A percentile compares a stretch with the other conserved stretches of the same genome.
phyloP scores from a whole-genome alignment of 2,797 vertebrate genomes.

The Heterohyrax brucei region DNA sequence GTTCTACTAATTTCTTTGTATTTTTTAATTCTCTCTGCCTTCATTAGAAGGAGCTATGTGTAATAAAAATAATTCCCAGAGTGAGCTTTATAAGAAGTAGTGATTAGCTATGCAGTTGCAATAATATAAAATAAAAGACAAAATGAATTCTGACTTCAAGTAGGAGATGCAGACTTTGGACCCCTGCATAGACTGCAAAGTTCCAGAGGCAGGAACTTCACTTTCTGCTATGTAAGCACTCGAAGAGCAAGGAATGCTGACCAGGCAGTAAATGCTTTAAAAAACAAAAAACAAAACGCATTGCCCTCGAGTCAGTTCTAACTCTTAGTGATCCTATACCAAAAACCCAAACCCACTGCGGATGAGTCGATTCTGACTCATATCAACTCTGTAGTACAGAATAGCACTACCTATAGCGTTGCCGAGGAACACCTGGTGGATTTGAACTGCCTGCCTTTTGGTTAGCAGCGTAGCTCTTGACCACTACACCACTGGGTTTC shows the following conservation, averaged over 20 bases:
- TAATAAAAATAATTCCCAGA: slow-evolving; percentile 59
- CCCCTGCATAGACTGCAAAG: background rate
- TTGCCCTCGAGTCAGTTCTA: no score
- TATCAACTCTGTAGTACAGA: no score
- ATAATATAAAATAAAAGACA: slow-evolving; percentile 25
- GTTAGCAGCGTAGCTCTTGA: no score
- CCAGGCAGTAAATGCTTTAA: background rate
- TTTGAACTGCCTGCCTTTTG: no score
- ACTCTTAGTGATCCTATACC: no score
- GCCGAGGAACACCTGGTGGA: no score
- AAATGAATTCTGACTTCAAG: background rate
- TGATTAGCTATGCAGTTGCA: background rate
- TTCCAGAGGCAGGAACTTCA: background rate
- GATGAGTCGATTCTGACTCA: no score
- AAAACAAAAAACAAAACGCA: no score
- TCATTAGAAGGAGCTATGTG: background rate
- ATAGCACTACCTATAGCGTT: no score
- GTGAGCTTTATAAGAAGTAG: background rate
- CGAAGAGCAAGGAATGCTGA: background rate
- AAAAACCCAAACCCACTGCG: no score
- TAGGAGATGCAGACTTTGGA: background rate
- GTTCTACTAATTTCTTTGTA: background rate
- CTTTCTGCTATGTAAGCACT: background rate
- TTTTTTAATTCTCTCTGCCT: background rate
- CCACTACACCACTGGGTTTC: no score